phyloP scores from a whole-genome alignment of 37 sponge, comb jelly and placozoan genomes.

The Chondrilla cf. caribensis region DNA sequence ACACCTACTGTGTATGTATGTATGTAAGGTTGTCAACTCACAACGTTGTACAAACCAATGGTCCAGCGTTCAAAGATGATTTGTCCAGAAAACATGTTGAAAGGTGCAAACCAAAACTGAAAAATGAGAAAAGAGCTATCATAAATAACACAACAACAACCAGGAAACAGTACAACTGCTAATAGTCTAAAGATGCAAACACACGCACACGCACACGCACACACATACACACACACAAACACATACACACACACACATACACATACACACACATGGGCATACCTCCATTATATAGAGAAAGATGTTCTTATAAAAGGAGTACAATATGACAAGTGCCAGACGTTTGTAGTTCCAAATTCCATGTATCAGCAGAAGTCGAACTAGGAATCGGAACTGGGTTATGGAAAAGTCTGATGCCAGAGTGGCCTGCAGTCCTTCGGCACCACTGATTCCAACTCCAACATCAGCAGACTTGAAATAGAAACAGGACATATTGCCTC shows the following conservation, averaged over 20 bases:
- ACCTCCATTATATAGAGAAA: slow-evolving; percentile 77
- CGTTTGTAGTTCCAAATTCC: slow-evolving; percentile 89
- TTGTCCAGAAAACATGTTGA: slow-evolving; percentile 87
- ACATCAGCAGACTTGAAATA: slow-evolving; percentile 73
- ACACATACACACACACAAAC: too few relatives aligned
- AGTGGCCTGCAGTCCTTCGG: slow-evolving; percentile 84
- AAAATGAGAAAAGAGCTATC: not conserved
- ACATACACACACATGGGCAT: not conserved
- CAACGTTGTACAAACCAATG: slow-evolving; percentile 77
- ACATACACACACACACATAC: not conserved
- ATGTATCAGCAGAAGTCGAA: slow-evolving; percentile 80
- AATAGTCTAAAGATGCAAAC: too few relatives aligned
- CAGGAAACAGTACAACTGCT: too few relatives aligned
- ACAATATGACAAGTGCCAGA: slow-evolving; percentile 71
- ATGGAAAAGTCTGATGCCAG: slow-evolving; percentile 85
- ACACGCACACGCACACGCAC: too few relatives aligned
- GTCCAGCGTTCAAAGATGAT: slow-evolving; percentile 86
- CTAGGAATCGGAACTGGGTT: slow-evolving; percentile 84
- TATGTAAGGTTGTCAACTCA: too few relatives aligned
- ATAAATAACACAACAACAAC: too few relatives aligned
- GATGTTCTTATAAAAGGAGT: slow-evolving; percentile 96
- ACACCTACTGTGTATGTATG: too few relatives aligned
- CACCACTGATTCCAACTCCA: slow-evolving; percentile 85
- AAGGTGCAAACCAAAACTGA: slow-evolving; percentile 82
- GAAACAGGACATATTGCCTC: not conserved